Evolutionary conservation across 2,113 vertebrate species (phyloP), one percentile per base, ranked within the genome.

Genomic region (Etheostoma cragini): DNA sequence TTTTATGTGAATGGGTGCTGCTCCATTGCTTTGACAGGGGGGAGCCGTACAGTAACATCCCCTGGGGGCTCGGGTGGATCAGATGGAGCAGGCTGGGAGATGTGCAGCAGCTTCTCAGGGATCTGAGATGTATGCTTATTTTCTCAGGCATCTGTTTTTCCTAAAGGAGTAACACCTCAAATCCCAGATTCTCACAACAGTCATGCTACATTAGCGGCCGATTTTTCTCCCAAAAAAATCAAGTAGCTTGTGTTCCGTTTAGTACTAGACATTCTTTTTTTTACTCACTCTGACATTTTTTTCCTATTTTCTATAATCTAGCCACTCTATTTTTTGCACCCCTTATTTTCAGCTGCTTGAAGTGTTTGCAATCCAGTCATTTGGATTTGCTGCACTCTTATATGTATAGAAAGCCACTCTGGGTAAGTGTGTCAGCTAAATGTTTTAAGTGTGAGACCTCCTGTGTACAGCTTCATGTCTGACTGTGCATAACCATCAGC

Each of bases 1-100:
- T 92, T 87, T 42, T 76, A 78, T 82, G 87, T 81, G 87, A 89
- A 83, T 78, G 86, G 83, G 86, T 76, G 87, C 72, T 56, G 82
- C 88, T 82, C 78, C 52, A 16, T 83, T 82, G 82, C 84, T 89
- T 81, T 82, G 83, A 73, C 57, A 45, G 56, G 58, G 56, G 58
- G 68, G 72, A 38, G 74, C 38, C 17, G 77, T 78, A 82, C 67
- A 76, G 83, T 73, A 66, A 69, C 62, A 8, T 78, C 73, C 81
- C 83, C 80, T 0, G 8, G 70, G 76, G 78, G 76, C 52, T 77
- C 65, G 2, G 16, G 14, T 11, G 80, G 88, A 84, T 83, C 87
- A 84, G 85, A 85, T 84, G 80, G 83, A 89, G 84, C 80, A 22
- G 72, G 11, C 57, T 66, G 74, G 77, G 79, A 82, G 66, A 85